These are phyloP conservation scores for Cotesia chilonis DNA, from an alignment of 1,140 invertebrate species.

Conservation along the genomic window DNA sequence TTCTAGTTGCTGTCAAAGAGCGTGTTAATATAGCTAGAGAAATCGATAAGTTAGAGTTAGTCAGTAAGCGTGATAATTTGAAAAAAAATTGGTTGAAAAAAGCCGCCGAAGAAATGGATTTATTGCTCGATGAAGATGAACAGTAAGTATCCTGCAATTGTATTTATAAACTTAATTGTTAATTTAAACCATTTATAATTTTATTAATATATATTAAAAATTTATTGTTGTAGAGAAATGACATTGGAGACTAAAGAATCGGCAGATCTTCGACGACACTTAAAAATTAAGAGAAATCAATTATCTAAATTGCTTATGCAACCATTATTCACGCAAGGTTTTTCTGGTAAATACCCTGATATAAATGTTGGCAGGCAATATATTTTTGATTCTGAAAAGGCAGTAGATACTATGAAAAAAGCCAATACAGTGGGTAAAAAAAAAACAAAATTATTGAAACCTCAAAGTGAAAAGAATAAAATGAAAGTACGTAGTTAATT, in stretches of 20 bases:
- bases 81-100: slow-evolving; percentile 85
- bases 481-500: slow-evolving; percentile 12
- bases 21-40: slow-evolving; percentile 80
- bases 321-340: slow-evolving; percentile 73
- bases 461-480: slow-evolving; percentile 35
- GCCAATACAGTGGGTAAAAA: slow-evolving; percentile 39
- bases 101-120: slow-evolving; percentile 85
- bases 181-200: slow-evolving; percentile 35
- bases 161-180: background rate
- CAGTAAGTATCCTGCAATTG: slow-evolving; percentile 67
- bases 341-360: slow-evolving; percentile 75
- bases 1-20: slow-evolving; percentile 74
- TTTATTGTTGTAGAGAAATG: slow-evolving; percentile 47
- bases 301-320: slow-evolving; percentile 69
- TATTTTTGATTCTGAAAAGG: slow-evolving; percentile 59
- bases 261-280: slow-evolving; percentile 53
- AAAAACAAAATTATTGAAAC: slow-evolving; percentile 50
- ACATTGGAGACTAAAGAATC: slow-evolving; percentile 58
- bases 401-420: slow-evolving; percentile 68
- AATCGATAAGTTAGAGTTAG: slow-evolving; percentile 80
- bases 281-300: slow-evolving; percentile 69
- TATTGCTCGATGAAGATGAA: slow-evolving; percentile 81
- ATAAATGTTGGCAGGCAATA: slow-evolving; percentile 52
- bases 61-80: slow-evolving; percentile 72
- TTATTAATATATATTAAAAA: slow-evolving; percentile 32